These are phyloP conservation scores for Aldrovandia affinis DNA, from an alignment of 2,797 vertebrate genomes.

Conservation along the genomic window DNA sequence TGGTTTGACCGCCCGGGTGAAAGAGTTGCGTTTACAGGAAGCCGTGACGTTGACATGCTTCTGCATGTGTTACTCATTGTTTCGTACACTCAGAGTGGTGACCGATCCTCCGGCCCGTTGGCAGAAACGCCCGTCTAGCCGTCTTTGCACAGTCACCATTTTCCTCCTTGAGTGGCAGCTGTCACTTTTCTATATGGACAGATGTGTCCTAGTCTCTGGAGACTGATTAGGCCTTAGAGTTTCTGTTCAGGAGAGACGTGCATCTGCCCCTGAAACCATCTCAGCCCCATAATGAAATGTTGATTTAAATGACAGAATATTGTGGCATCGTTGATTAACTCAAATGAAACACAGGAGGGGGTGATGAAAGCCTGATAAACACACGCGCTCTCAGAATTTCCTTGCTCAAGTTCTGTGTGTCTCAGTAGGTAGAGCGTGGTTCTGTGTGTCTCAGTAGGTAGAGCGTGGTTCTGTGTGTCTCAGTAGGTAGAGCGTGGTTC, in stretches of 20 bases:
- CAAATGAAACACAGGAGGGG: not conserved
- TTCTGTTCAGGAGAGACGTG: not conserved
- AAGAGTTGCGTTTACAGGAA: too few relatives aligned
- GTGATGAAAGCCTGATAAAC: not conserved
- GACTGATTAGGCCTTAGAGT: conserved; percentile 6
- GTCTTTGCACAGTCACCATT: not conserved
- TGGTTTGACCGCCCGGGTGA: too few relatives aligned
- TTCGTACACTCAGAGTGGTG: too few relatives aligned
- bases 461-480: too few relatives aligned
- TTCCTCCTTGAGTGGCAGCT: not conserved
- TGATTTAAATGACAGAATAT: not conserved
- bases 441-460: too few relatives aligned
- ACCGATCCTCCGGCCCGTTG: not conserved
- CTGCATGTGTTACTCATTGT: too few relatives aligned
- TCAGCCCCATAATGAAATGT: not conserved
- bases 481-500: too few relatives aligned
- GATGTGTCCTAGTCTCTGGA: not conserved
- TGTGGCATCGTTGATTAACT: not conserved
- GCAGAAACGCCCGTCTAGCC: not conserved
- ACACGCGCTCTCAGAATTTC: not conserved
- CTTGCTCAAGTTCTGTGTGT: too few relatives aligned
- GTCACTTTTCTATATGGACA: not conserved
- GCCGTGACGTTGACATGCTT: too few relatives aligned
- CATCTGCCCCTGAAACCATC: not conserved
- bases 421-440: too few relatives aligned